Evolutionary conservation across 2,797 vertebrate genomes (phyloP), one percentile per base, ranked within the genome.

Genomic region (Etheostoma perlongum): DNA sequence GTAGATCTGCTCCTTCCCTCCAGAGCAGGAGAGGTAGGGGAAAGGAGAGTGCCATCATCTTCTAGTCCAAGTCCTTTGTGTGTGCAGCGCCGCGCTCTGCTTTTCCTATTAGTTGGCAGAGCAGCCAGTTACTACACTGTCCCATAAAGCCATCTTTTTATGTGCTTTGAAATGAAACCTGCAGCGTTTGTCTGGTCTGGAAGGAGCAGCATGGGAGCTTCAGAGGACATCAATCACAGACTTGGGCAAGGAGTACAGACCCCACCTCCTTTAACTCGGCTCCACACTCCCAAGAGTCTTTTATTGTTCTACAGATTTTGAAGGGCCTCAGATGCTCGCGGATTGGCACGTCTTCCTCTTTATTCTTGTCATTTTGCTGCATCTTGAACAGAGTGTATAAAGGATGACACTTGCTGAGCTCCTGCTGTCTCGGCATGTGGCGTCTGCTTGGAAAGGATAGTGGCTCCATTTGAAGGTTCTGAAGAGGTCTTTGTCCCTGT

Each of bases 341-440:
- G 85, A 82, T 91, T 91, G 71, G 91, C 77, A 74, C 81, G 64
- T 88, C 90, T 61, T 83, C 63, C 76, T 69, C 77, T 85, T 83
- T 89, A 74, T 88, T 88, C 84, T 67, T 67, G 76, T 91, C 76
- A 91, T 67, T 94, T 93, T 88, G 90, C 82, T 57, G 79, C 88
- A 64, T 91, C 86, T 89, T 81, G 48, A 89, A 76, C 85, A 72
- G 85, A 88, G 72, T 69, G 79, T 94, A 85, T 89, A 78, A 81
- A 91, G 93, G 93, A 91, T 90, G 93, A 94, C 93, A 95, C 92
- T 93, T 93, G 83, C 88, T 88, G 94, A 85, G 87, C 89, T 93
- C 89, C 91, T 90, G 79, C 90, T 90, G 86, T 88, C 87, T 93
- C 87, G 85, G 87, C 92, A 90, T 91, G 91, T 90, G 91, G 90